Evolutionary conservation across 2,113 vertebrate genomes (phyloP).

Genomic region (Dissostichus mawsoni): DNA sequence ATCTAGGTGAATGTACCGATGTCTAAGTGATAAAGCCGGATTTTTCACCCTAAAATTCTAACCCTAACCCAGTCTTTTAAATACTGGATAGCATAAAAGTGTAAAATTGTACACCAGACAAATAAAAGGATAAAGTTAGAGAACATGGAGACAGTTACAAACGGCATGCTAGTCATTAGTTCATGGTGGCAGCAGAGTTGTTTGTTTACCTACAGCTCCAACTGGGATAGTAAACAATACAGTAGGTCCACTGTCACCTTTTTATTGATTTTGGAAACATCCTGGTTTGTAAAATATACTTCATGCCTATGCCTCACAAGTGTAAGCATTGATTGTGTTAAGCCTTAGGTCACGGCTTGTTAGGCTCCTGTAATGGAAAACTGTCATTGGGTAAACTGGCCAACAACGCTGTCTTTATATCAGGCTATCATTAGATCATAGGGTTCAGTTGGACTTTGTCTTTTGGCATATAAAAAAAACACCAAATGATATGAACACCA

Average conservation of each 20-base stretch:
- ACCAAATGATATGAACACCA: conserved; percentile 9
- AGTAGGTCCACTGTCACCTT: background rate
- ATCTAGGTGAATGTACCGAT: too few relatives aligned
- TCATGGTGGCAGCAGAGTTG: background rate
- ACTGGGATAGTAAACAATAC: background rate
- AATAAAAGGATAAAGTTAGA: background rate
- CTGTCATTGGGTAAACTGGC: background rate
- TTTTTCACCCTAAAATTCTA: too few relatives aligned
- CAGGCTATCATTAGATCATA: background rate
- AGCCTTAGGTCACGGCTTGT: background rate
- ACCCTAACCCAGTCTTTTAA: background rate
- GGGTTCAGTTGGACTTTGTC: background rate
- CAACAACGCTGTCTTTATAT: background rate
- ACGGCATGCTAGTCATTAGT: background rate
- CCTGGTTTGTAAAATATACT: background rate
- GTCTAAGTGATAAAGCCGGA: too few relatives aligned
- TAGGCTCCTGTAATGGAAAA: background rate
- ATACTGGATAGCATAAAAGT: background rate
- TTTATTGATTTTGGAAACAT: background rate
- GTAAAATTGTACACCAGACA: background rate
- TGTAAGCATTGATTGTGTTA: background rate
- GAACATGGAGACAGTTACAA: background rate
- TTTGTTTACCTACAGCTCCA: background rate
- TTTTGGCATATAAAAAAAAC: background rate
- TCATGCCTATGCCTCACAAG: background rate